phyloP scores from a whole-genome alignment of 1,140 invertebrate genomes.

The Panulirus ornatus region DNA sequence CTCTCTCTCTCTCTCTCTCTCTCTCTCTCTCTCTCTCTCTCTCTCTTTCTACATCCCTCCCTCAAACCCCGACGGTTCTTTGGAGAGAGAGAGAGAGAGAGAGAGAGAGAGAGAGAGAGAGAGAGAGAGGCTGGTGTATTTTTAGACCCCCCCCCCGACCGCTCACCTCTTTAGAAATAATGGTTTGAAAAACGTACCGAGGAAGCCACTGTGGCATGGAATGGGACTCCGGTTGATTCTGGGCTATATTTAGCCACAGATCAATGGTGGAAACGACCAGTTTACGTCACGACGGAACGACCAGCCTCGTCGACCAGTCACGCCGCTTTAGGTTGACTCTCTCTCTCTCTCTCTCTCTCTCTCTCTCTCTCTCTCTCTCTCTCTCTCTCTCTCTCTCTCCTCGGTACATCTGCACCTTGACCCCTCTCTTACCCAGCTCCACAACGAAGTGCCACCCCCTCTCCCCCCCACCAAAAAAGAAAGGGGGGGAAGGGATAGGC shows the following conservation, averaged over 20 bases:
- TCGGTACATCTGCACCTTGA: not conserved
- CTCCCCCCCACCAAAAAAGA: not conserved
- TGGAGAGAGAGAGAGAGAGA: not conserved
- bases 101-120: not conserved
- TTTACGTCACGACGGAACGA: conserved; percentile 16
- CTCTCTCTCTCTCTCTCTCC: not conserved
- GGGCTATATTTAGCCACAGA: conserved; percentile 39
- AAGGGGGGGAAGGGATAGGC: too few species aligned
- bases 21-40: not conserved
- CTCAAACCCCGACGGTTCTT: not conserved
- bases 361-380: not conserved
- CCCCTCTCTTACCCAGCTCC: not conserved
- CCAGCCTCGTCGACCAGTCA: not conserved
- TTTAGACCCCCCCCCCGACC: not conserved
- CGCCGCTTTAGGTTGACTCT: not conserved
- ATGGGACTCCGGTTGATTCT: not conserved
- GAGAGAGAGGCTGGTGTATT: not conserved
- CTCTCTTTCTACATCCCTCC: not conserved
- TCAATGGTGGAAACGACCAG: conserved; percentile 44
- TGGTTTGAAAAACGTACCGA: not conserved
- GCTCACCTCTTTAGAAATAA: not conserved
- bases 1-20: not conserved
- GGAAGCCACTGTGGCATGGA: not conserved
- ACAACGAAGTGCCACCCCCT: too few species aligned
- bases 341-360: not conserved